Conservation (phyloP, 2,113 vertebrate genomes). For the Furnarius figulus region DNA sequence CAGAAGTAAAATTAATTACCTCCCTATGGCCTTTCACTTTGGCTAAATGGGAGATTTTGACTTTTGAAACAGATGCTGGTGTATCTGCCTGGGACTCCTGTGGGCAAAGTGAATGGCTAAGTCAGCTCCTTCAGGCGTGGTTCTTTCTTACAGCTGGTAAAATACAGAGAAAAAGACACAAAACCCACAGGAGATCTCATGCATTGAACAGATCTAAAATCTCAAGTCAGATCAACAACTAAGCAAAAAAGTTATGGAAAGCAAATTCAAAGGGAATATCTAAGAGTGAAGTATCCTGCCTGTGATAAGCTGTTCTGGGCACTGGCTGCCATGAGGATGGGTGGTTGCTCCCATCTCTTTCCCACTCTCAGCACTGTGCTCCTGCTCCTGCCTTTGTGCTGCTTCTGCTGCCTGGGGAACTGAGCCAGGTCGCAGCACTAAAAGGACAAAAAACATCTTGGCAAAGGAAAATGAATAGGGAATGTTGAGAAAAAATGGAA, state of each 20-base stretch:
- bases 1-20: neutral
- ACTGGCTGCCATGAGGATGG: neutral
- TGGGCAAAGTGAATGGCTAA: neutral
- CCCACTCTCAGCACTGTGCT: neutral
- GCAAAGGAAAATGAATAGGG: constrained; percentile 5
- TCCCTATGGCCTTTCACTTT: neutral
- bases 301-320: neutral
- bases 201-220: neutral
- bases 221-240: neutral
- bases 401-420: neutral
- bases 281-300: neutral
- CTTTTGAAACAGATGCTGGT: neutral
- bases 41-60: neutral
- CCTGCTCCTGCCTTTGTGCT: neutral
- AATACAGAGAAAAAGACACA: neutral
- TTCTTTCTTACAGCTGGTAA: neutral
- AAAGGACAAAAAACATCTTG: constrained; percentile 16
- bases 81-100: neutral
- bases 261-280: neutral
- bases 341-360: neutral
- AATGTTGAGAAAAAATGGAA: neutral
- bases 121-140: neutral
- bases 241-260: neutral
- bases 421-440: neutral
- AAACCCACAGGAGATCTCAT: neutral